Conservation (phyloP, 2,113 vertebrate species). For the Myotis yumanensis region DNA sequence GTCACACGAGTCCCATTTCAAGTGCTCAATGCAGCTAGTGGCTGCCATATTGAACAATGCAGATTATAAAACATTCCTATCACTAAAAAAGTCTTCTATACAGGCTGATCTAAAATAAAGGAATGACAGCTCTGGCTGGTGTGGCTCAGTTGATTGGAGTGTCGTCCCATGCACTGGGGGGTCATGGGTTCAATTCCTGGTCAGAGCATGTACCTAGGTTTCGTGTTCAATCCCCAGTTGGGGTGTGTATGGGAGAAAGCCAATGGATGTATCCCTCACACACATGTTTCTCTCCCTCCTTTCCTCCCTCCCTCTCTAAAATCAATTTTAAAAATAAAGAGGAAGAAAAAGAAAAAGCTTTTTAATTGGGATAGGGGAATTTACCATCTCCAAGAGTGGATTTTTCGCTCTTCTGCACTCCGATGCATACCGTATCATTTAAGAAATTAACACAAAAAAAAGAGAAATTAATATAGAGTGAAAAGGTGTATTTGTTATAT, state of each 20-base stretch:
- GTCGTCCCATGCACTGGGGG: too few species aligned
- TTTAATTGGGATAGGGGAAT: background rate
- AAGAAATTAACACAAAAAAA: background rate
- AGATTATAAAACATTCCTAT: too few species aligned
- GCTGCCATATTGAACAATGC: too few species aligned
- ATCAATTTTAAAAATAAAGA: too few species aligned
- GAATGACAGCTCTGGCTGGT: background rate
- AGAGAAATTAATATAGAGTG: background rate
- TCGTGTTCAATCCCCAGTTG: background rate
- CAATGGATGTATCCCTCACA: background rate
- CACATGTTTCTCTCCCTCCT: too few species aligned
- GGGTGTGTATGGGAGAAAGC: background rate
- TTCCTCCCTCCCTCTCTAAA: background rate
- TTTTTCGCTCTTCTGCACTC: background rate
- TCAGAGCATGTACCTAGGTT: too few species aligned
- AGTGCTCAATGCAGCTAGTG: background rate
- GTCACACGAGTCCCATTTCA: background rate
- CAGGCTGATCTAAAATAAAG: background rate
- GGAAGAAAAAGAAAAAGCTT: too few species aligned
- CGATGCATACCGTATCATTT: background rate
- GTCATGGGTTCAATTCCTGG: too few species aligned
- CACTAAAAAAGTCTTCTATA: background rate
- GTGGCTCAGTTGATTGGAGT: too few species aligned
- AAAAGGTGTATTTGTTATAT: background rate
- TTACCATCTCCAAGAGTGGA: background rate